Conservation (phyloP, 1,140 invertebrate genomes). For the Sinonovacula constricta region DNA sequence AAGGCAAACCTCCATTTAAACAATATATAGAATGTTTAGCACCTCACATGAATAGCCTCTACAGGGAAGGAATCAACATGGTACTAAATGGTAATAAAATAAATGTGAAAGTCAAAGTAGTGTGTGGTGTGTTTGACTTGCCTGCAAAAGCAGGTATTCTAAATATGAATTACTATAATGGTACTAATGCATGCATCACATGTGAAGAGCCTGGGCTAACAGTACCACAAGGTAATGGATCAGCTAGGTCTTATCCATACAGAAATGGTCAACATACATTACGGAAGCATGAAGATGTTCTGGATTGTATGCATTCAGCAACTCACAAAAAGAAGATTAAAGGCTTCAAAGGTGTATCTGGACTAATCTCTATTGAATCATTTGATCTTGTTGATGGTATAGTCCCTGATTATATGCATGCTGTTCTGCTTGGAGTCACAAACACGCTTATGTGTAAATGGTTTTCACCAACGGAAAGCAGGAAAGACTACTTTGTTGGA, state of each 20-base stretch:
- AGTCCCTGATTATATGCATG: conserved; percentile 54
- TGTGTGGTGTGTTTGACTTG: conserved; percentile 17
- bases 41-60: conserved; percentile 12
- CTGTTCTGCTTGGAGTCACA: conserved; percentile 39
- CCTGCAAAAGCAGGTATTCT: conserved; percentile 31
- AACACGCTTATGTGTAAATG: conserved; percentile 42
- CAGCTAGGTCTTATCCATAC: conserved; percentile 35
- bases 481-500: conserved; percentile 51
- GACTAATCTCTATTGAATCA: conserved; percentile 5
- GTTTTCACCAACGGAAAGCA: conserved; percentile 39
- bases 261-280: neutral
- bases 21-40: conserved; percentile 25
- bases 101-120: conserved; percentile 20
- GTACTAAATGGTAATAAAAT: neutral
- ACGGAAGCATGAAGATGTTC: conserved; percentile 5
- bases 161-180: conserved; percentile 43
- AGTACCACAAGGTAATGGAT: conserved; percentile 46
- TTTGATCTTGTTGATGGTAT: conserved; percentile 49
- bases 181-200: conserved; percentile 37
- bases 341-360: conserved; percentile 44
- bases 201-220: conserved; percentile 48
- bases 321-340: conserved; percentile 20
- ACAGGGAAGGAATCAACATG: conserved; percentile 14
- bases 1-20: conserved; percentile 49
- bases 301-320: conserved; percentile 5